Conservation (phyloP, 2,888 invertebrate species). For the Andrena trimmerana region DNA sequence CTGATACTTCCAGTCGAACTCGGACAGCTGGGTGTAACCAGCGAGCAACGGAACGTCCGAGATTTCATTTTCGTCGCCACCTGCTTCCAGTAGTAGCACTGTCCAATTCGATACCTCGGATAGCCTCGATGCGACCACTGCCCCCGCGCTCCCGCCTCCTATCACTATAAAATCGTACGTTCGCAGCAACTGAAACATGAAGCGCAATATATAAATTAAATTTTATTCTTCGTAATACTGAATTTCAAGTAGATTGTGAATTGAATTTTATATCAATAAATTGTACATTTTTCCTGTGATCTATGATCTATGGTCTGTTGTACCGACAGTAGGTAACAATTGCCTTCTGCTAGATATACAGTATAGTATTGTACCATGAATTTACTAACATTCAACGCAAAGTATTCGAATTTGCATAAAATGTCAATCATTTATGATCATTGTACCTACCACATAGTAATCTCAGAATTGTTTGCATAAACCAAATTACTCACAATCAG, state of each 20-base stretch:
- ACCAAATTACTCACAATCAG: too few relatives aligned
- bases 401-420: not conserved
- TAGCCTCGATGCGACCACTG: slow-evolving; percentile 93
- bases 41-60: slow-evolving; percentile 95
- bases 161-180: slow-evolving; percentile 95
- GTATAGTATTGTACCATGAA: not conserved
- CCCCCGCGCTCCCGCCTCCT: slow-evolving; percentile 96
- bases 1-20: slow-evolving; percentile 97
- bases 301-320: slow-evolving; percentile 9
- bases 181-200: slow-evolving; percentile 86
- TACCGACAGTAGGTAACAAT: slow-evolving; percentile 30
- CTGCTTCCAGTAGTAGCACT: slow-evolving; percentile 93
- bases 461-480: not conserved
- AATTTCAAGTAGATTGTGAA: not conserved
- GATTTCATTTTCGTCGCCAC: slow-evolving; percentile 95
- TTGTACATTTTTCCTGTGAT: too few relatives aligned
- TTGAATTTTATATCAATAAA: too few relatives aligned
- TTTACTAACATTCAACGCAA: too few relatives aligned
- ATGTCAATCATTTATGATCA: not conserved
- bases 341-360: not conserved
- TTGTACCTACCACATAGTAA: not conserved
- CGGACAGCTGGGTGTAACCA: slow-evolving; percentile 93
- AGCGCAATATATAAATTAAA: not conserved
- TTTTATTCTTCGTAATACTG: not conserved
- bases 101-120: slow-evolving; percentile 94